A percentile compares a stretch with the other conserved stretches of the same genome.
Evolutionary conservation across 2,888 invertebrate species (phyloP).

Genomic region (Heliconius hortense): DNA sequence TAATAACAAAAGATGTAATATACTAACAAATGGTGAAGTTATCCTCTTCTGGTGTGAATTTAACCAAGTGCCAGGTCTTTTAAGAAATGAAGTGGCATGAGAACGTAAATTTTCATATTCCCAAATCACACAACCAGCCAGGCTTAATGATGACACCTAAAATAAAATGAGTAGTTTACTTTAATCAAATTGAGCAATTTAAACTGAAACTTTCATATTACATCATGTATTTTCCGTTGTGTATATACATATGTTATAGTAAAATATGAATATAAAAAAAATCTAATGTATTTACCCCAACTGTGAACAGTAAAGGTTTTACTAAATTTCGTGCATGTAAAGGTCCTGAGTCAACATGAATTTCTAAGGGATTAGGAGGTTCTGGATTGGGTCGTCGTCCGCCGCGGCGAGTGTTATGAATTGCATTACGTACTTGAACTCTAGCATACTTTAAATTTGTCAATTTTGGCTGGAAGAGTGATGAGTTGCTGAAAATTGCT

Average conservation of each 20-base stretch:
- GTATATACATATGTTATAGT: background rate
- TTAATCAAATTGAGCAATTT: background rate
- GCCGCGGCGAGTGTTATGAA: constrained; percentile 62
- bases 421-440: constrained; percentile 61
- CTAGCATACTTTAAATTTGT: constrained; percentile 48
- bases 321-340: constrained; percentile 72
- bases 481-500: constrained; percentile 48
- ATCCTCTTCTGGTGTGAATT: constrained; percentile 70
- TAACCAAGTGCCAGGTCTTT: constrained; percentile 78
- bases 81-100: constrained; percentile 80
- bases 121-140: constrained; percentile 91
- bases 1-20: constrained; percentile 26
- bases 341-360: constrained; percentile 69
- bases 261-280: background rate
- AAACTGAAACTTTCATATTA: background rate
- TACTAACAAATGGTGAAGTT: constrained; percentile 57
- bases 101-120: constrained; percentile 88
- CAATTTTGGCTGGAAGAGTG: constrained; percentile 43
- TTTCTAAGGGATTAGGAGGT: constrained; percentile 67
- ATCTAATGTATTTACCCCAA: constrained; percentile 76
- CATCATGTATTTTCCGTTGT: background rate
- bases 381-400: constrained; percentile 54
- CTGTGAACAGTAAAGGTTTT: constrained; percentile 85
- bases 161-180: background rate
- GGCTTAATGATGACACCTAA: constrained; percentile 86